phyloP scores from a whole-genome alignment of 2,113 vertebrate species.

The Oreochromis tanganicae region DNA sequence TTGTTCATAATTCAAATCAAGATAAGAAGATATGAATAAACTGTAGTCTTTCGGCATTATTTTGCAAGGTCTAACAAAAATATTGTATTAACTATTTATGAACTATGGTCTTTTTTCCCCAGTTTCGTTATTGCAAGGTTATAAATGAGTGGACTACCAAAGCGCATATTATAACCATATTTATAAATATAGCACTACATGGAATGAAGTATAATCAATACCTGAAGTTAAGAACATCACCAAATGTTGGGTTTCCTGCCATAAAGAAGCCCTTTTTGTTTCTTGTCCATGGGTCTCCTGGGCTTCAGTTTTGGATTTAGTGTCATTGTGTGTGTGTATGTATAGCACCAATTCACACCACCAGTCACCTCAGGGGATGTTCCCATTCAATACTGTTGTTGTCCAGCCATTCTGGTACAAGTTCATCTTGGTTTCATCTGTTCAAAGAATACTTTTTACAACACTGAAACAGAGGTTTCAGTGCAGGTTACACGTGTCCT shows the following conservation, averaged over 20 bases:
- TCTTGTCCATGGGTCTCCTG: background rate
- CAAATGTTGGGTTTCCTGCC: background rate
- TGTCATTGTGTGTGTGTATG: background rate
- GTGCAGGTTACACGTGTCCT: background rate
- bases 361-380: background rate
- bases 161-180: background rate
- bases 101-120: fast-evolving
- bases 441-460: background rate
- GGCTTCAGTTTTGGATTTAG: background rate
- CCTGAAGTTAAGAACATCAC: background rate
- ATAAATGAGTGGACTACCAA: background rate
- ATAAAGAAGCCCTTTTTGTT: background rate
- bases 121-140: background rate
- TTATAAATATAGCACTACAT: background rate
- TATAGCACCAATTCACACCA: background rate
- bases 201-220: background rate
- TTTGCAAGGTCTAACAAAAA: background rate
- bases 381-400: background rate
- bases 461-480: background rate
- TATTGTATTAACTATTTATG: background rate
- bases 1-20: background rate
- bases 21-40: background rate
- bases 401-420: background rate
- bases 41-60: background rate
- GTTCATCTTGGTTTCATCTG: background rate